A percentile compares a stretch with the other conserved stretches of the same genome.
Evolutionary conservation across 2,888 invertebrate species (phyloP).

Genomic region (Nebria brevicollis): DNA sequence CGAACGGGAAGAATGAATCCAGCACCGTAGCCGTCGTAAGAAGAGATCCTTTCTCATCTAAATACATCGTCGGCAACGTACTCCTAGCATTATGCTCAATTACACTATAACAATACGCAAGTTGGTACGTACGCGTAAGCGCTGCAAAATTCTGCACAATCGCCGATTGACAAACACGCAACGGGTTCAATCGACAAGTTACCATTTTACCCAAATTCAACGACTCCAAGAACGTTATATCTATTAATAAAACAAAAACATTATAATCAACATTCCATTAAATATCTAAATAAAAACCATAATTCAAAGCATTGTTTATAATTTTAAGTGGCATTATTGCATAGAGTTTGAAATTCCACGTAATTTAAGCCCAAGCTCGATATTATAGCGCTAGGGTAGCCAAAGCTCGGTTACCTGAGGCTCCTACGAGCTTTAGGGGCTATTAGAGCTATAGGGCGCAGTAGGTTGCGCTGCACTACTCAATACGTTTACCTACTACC

Average conservation of each 20-base stretch:
- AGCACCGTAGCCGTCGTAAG: constrained; percentile 60
- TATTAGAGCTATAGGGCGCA: background rate
- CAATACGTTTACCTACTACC: no score
- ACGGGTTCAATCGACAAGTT: constrained; percentile 87
- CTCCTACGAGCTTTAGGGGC: no score
- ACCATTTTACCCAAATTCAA: constrained; percentile 88
- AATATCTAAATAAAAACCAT: background rate
- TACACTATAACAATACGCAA: constrained; percentile 91
- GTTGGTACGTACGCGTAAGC: constrained; percentile 83
- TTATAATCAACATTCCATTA: constrained; percentile 28
- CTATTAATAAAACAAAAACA: constrained; percentile 66
- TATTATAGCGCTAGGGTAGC: background rate
- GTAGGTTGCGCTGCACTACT: no score
- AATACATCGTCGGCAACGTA: constrained; percentile 68
- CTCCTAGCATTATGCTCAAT: constrained; percentile 84
- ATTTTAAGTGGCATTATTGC: background rate
- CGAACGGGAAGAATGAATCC: constrained; percentile 86
- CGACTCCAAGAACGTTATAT: constrained; percentile 80
- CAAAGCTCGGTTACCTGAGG: background rate
- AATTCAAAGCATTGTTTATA: background rate
- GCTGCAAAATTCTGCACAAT: constrained; percentile 85
- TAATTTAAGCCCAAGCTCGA: background rate
- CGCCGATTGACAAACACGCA: constrained; percentile 81
- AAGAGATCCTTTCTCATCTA: constrained; percentile 62
- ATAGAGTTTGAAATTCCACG: background rate